Evolutionary conservation across 1,140 invertebrate species (phyloP), one percentile per base, ranked within the genome.

Genomic region (Drosophila pandora): DNA sequence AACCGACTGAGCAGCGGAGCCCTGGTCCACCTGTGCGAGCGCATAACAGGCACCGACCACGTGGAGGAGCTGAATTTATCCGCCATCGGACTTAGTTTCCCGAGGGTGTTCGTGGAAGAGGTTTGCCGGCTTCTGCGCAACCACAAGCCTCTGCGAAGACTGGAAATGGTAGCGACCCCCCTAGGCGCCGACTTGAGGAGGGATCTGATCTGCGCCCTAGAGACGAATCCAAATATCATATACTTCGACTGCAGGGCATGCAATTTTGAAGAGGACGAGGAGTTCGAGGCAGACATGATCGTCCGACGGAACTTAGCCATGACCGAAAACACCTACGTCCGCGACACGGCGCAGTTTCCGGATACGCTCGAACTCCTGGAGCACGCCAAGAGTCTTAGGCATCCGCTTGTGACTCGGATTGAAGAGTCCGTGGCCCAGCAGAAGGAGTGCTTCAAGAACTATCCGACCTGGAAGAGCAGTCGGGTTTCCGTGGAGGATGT

Each of bases 41-140:
- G 39, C 3, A 52, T 91, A 9, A 13, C 55, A 0, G 82, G 53
- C 10, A 88, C 82, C 0, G 43, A 64, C 4, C 76, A 91, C 12
- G 49, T 91, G 0, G 6, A 47, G 5, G 43, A 67, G 5, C 54
- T 91, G 1, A 78, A 83, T 45, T 17, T 91, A 2, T 56, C 49
- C 25, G 77, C 65, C 8, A 53, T 74, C 5, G 41, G 60, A 2
- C n/a, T 22, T 1, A 28, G 21, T 21, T 17, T 23, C 0, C 41
- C 17, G 5, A 37, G 2, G 0, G 0, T 1, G 47, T 22, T 9
- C 5, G 22, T 70, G 1, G 45, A 34, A 9, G 12, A 39, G n/a
- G 30, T 83, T 0, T 8, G 48, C 10, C 37, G 21, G 2, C 41
- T 91, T 0, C 9, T 91, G 9, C 70, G 74, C 3, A 6, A 56